Evolutionary conservation across 2,113 vertebrate species (phyloP).

Genomic region (Hyla sarda): DNA sequence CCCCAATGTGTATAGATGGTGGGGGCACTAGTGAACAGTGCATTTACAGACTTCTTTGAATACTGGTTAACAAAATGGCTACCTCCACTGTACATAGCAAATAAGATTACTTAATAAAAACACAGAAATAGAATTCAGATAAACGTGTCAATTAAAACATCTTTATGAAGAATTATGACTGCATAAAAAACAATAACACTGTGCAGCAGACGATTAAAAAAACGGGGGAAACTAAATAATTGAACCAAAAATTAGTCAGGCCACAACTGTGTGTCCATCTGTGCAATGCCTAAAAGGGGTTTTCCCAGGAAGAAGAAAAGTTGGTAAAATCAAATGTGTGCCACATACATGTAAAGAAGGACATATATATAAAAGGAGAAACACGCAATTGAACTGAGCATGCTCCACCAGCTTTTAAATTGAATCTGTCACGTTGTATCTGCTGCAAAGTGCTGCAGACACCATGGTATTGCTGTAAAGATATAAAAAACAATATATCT

Average conservation of each 20-base stretch:
- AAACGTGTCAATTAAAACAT: background rate
- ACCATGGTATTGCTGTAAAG: too few relatives aligned
- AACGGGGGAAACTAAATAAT: background rate
- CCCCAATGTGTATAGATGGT: background rate
- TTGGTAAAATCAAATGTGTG: too few relatives aligned
- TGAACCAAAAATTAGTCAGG: conserved; percentile 64
- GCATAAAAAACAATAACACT: conserved; percentile 5
- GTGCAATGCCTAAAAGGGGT: conserved; percentile 53
- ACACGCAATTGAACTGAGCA: too few relatives aligned
- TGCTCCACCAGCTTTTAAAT: too few relatives aligned
- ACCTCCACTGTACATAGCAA: background rate
- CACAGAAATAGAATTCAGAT: background rate
- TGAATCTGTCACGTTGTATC: too few relatives aligned
- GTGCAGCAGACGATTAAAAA: background rate
- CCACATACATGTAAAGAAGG: too few relatives aligned
- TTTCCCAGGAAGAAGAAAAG: too few relatives aligned
- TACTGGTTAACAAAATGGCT: background rate
- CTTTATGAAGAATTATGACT: background rate
- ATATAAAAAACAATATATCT: too few relatives aligned
- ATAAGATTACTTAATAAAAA: conserved; percentile 3
- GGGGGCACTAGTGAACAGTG: background rate
- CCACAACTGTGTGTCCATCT: conserved; percentile 57
- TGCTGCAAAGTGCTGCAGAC: too few relatives aligned
- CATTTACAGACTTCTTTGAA: background rate
- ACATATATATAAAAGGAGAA: too few relatives aligned